Base-by-base conservation (phyloP, 1,140 invertebrate species). In the Chrysomallon squamiferum region DNA sequence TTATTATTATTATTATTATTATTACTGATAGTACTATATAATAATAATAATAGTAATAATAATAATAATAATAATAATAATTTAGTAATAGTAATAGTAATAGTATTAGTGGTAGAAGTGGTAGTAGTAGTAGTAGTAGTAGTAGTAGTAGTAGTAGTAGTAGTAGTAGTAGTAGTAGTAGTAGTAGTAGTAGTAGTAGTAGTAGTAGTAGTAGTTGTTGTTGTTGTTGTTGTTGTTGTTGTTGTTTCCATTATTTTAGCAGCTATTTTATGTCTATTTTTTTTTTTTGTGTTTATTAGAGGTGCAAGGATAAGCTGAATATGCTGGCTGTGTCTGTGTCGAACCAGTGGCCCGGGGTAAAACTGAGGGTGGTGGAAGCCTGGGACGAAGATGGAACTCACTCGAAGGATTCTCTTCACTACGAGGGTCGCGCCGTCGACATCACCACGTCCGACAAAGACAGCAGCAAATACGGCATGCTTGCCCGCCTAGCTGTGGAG, bases 341-440 rank as follows among this genome's bases (percentile, higher is more conserved):
- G 94, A 97, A 97, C 87, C 93, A 96, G 81, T 99, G 96, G 96
- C 95, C 95, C 0, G 94, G 94, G 18, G 91, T 97, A n/a, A 90
- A 91, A 68, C 87, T 98, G 63, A 87, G 95, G 30, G 96, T 98
- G 35, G 96, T 92, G 35, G 95, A 98, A 82, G 95, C 92, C 27
- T 98, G 95, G 95, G 94, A 96, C 76, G 95, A 97, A 81, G 93
- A 95, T 69, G 89, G 89, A 43, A 89, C 90, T 52, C 93, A 96
- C 83, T 77, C 79, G 2, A 87, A 87, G 57, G 90, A 95, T 76
- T 95, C 93, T 11, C 88, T 98, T 57, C 96, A 98, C 86, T 98
- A 97, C 87, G 95, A 98, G 85, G 96, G 96, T 5, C 88, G 96
- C 15, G 96, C 96, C 1, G 95, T 98, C 38, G 96, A 98, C 87